A percentile compares a stretch with the other conserved stretches of the same genome.
These are phyloP conservation scores for Lepus timidus DNA, from an alignment of 2,113 vertebrate species.

Conservation along the genomic window DNA sequence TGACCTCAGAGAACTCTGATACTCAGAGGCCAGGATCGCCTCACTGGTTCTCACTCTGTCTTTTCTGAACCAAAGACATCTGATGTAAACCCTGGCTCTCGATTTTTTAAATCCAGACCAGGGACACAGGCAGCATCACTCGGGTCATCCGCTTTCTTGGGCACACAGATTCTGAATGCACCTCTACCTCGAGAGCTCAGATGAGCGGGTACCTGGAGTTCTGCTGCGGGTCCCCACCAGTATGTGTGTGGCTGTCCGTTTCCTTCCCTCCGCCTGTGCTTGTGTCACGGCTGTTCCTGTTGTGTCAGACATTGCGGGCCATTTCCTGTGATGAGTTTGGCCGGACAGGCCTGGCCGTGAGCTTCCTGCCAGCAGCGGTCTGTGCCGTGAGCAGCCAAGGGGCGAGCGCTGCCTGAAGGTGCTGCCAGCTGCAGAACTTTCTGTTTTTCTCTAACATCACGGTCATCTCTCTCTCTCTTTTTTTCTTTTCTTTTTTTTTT, in stretches of 20 bases:
- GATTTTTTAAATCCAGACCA: background rate
- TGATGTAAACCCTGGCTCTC: background rate
- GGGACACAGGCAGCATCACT: background rate
- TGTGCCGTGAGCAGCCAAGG: background rate
- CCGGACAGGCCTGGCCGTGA: background rate
- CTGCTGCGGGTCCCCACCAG: fast-evolving
- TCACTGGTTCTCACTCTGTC: background rate
- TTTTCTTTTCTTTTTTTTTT: too few relatives aligned
- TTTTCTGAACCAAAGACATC: background rate
- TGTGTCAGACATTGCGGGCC: slow-evolving; percentile 2
- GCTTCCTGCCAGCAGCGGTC: slow-evolving; percentile 66
- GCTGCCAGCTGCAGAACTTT: background rate
- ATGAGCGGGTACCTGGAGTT: fast-evolving
- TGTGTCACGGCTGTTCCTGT: background rate
- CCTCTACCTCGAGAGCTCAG: background rate
- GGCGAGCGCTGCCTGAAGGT: background rate
- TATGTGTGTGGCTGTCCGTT: background rate
- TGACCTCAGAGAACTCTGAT: background rate
- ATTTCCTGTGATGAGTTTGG: slow-evolving; percentile 40
- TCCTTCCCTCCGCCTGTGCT: slow-evolving; percentile 45
- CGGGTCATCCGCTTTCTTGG: background rate
- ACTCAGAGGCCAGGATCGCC: background rate
- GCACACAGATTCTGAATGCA: fast-evolving
- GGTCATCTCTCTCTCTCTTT: too few relatives aligned
- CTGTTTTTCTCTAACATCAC: too few relatives aligned